Conservation (phyloP, 2,888 invertebrate genomes). For the Ochropacha duplaris region DNA sequence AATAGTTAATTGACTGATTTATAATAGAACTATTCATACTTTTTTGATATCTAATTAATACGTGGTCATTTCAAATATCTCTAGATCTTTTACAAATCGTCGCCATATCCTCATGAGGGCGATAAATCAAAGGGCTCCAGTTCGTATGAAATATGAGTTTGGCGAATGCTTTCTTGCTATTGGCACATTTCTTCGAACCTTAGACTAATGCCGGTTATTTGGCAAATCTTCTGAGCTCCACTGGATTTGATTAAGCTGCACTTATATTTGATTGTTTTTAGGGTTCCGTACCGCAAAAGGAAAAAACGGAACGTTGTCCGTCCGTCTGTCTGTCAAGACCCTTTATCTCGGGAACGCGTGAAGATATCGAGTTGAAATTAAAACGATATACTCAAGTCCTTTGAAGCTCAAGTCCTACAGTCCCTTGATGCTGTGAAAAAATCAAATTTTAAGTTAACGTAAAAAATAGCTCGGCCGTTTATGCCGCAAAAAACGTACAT, state of each 20-base stretch:
- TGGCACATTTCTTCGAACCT: conserved; percentile 18
- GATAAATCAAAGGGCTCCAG: conserved; percentile 36
- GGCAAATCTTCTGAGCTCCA: conserved; percentile 18
- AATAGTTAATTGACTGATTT: no score
- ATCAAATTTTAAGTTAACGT: no score
- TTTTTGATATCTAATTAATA: not conserved
- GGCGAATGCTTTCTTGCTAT: conserved; percentile 14
- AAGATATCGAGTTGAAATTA: no score
- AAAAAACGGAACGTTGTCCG: no score
- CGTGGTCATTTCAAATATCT: not conserved
- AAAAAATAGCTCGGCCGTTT: no score
- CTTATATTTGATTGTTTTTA: not conserved
- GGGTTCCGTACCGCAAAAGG: no score
- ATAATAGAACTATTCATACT: not conserved
- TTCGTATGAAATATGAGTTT: conserved; percentile 34
- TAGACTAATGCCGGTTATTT: conserved; percentile 19
- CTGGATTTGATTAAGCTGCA: conserved; percentile 11
- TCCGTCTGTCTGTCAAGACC: no score
- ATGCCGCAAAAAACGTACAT: no score
- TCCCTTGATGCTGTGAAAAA: no score
- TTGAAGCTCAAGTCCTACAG: no score
- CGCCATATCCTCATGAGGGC: conserved; percentile 22
- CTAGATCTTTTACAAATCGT: not conserved
- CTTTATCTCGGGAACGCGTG: no score
- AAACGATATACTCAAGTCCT: no score